Percentiles rank a stretch among this genome's conserved stretches.
phyloP scores from a whole-genome alignment of 2,113 vertebrate genomes.

The Muscicapa adusta region DNA sequence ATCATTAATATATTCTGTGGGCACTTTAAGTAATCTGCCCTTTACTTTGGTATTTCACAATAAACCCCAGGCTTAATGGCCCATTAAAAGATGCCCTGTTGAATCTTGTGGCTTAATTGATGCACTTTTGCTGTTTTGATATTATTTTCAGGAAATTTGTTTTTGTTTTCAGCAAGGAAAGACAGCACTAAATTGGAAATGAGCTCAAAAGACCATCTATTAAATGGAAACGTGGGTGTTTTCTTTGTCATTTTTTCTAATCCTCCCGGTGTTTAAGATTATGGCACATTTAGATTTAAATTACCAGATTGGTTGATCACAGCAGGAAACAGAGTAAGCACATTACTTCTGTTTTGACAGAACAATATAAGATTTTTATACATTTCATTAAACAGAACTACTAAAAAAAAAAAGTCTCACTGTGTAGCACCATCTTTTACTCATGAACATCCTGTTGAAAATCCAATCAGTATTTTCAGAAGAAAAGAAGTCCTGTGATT shows the following conservation, averaged over 20 bases:
- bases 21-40: constrained; percentile 10
- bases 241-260: constrained; percentile 17
- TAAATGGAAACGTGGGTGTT: constrained; percentile 39
- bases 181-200: constrained; percentile 33
- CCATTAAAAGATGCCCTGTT: constrained; percentile 47
- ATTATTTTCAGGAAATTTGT: constrained; percentile 36
- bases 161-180: constrained; percentile 44
- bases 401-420: constrained; percentile 1
- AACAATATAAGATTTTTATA: constrained; percentile 58
- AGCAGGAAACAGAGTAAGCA: constrained; percentile 61
- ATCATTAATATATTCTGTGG: constrained; percentile 49
- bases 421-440: constrained; percentile 24
- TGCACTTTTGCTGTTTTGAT: constrained; percentile 28
- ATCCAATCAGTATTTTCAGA: constrained; percentile 28
- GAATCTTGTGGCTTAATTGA: constrained; percentile 48
- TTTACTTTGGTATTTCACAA: constrained; percentile 31
- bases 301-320: constrained; percentile 59
- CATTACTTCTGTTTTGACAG: constrained; percentile 68
- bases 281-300: constrained; percentile 69
- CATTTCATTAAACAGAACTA: constrained; percentile 57
- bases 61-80: constrained; percentile 27
- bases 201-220: constrained; percentile 48
- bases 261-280: constrained; percentile 43
- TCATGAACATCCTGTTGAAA: constrained; percentile 36
- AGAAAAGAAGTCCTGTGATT: constrained; percentile 7